phyloP scores from a whole-genome alignment of 2,888 invertebrate species.

The Beris chalybata region DNA sequence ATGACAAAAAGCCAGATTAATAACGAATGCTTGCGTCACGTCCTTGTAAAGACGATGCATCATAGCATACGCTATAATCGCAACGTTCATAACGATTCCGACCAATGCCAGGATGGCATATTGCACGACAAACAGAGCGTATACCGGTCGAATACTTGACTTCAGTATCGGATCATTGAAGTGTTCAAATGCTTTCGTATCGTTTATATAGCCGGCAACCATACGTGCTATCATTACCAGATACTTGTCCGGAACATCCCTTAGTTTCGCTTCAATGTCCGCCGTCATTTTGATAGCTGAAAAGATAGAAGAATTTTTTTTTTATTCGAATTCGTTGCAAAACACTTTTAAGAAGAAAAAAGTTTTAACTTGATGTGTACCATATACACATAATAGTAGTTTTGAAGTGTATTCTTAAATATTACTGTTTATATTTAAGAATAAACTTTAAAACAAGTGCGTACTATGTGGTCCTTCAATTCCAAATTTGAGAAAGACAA shows the following conservation, averaged over 20 bases:
- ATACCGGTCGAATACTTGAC: conserved; percentile 60
- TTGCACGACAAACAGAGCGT: conserved; percentile 65
- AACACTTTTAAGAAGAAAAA: background rate
- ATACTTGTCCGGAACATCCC: conserved; percentile 52
- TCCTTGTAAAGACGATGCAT: conserved; percentile 62
- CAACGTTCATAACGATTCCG: conserved; percentile 63
- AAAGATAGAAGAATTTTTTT: background rate
- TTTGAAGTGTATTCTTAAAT: too few species aligned
- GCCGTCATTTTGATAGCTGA: conserved; percentile 36
- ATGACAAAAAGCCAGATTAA: conserved; percentile 69
- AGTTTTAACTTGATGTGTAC: too few species aligned
- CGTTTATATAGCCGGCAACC: conserved; percentile 49
- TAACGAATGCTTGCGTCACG: conserved; percentile 66
- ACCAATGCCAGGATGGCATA: conserved; percentile 62
- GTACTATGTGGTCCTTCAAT: too few species aligned
- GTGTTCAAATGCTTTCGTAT: conserved; percentile 52
- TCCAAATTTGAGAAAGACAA: too few species aligned
- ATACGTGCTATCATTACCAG: conserved; percentile 50
- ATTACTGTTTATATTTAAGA: too few species aligned
- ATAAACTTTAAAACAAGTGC: too few species aligned
- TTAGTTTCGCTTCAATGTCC: conserved; percentile 45
- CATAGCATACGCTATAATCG: conserved; percentile 61
- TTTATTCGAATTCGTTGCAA: background rate
- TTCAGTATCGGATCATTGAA: conserved; percentile 64
- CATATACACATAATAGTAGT: too few species aligned